phyloP scores from a whole-genome alignment of 2,888 invertebrate genomes.

The Cyclophora albipunctata region DNA sequence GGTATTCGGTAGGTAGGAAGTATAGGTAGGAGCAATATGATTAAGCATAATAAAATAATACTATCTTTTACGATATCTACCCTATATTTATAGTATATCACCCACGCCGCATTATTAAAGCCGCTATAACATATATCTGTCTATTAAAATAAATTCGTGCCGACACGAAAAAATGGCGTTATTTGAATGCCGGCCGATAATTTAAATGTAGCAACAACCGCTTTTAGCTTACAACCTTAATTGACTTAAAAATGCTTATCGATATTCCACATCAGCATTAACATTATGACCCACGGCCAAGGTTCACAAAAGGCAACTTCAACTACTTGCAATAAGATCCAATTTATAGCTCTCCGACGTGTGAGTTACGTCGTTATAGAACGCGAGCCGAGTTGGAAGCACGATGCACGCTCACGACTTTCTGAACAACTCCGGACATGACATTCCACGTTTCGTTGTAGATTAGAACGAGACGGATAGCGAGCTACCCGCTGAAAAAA shows the following conservation, averaged over 20 bases:
- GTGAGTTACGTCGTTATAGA: slow-evolving; percentile 46
- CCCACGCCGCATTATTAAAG: slow-evolving; percentile 56
- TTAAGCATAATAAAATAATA: too few relatives aligned
- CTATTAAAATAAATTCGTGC: slow-evolving; percentile 71
- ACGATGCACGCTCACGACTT: slow-evolving; percentile 76
- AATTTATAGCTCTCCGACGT: slow-evolving; percentile 22
- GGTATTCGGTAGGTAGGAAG: too few relatives aligned
- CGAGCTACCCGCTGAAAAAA: slow-evolving; percentile 65
- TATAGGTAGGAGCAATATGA: too few relatives aligned
- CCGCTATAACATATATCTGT: slow-evolving; percentile 57
- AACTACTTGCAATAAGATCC: slow-evolving; percentile 22
- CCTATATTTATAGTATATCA: slow-evolving; percentile 23
- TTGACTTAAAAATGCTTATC: slow-evolving; percentile 76
- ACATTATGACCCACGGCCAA: slow-evolving; percentile 24
- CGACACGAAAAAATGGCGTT: slow-evolving; percentile 74
- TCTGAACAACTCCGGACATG: slow-evolving; percentile 76
- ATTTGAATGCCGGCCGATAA: slow-evolving; percentile 75
- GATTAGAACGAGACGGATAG: slow-evolving; percentile 73
- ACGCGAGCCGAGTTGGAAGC: slow-evolving; percentile 54
- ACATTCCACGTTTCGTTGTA: slow-evolving; percentile 75
- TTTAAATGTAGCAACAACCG: slow-evolving; percentile 76
- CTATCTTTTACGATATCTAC: too few relatives aligned
- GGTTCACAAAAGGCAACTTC: slow-evolving; percentile 32
- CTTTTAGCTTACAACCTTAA: slow-evolving; percentile 76
- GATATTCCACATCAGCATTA: slow-evolving; percentile 44